A percentile compares a stretch with the other conserved stretches of the same genome.
These are phyloP conservation scores for Cryptosula pallasiana DNA, from an alignment of 2,888 invertebrate genomes.

Conservation along the genomic window DNA sequence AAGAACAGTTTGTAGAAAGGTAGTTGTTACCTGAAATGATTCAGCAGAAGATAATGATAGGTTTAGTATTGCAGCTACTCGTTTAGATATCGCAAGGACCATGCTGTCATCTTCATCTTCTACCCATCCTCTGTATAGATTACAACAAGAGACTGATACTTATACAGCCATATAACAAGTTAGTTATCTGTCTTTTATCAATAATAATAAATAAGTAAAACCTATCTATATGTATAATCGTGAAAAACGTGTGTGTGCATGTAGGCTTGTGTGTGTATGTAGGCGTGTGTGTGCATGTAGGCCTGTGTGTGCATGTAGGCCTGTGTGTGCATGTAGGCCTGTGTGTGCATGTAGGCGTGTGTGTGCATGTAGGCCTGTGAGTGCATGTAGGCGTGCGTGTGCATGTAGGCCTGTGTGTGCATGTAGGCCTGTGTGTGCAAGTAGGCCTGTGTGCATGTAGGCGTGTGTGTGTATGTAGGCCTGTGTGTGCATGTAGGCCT, in stretches of 20 bases:
- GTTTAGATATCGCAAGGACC: background rate
- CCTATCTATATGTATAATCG: too few species aligned
- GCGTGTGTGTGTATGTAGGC: too few species aligned
- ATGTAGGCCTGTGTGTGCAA: too few species aligned
- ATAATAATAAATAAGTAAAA: too few species aligned
- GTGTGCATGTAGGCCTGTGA: background rate
- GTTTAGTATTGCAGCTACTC: background rate
- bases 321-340: background rate
- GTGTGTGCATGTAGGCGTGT: background rate
- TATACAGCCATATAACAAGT: too few species aligned
- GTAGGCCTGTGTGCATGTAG: too few species aligned
- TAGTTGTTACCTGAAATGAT: conserved; percentile 3
- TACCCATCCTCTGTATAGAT: conserved; percentile 12
- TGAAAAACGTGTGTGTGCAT: background rate
- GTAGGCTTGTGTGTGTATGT: background rate
- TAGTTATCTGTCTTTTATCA: too few species aligned
- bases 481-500: too few species aligned
- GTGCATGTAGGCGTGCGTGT: too few species aligned
- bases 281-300: background rate
- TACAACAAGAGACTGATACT: too few species aligned
- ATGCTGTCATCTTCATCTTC: conserved; percentile 2
- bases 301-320: background rate
- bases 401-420: too few species aligned
- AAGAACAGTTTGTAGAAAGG: too few species aligned
- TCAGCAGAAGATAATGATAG: background rate